Percentiles rank a stretch among this genome's conserved stretches.
phyloP scores from a whole-genome alignment of 2,113 vertebrate species.

The Oncorhynchus kisutch region DNA sequence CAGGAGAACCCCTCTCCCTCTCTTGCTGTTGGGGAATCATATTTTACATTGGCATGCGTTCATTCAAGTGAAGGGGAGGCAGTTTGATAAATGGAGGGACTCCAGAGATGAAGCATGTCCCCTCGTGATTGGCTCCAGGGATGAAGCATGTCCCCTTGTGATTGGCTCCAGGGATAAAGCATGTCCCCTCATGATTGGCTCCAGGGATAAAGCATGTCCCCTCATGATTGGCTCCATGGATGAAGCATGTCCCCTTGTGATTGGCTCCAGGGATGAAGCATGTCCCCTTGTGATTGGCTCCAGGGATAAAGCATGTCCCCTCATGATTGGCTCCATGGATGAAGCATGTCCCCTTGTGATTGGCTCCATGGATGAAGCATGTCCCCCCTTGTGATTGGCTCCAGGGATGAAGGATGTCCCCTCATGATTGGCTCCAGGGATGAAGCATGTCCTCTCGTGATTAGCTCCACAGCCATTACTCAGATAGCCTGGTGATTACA shows the following conservation, averaged over 20 bases:
- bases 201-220: conserved; percentile 66
- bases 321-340: conserved; percentile 41
- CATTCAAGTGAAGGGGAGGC: conserved; percentile 66
- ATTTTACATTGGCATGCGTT: conserved; percentile 61
- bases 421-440: too few relatives aligned
- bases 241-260: too few relatives aligned
- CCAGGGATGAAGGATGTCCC: not conserved
- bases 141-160: conserved; percentile 65
- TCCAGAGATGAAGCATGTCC: conserved; percentile 67
- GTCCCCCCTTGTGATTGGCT: conserved; percentile 63
- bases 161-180: too few relatives aligned
- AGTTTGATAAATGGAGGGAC: conserved; percentile 59
- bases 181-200: not conserved
- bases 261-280: too few relatives aligned
- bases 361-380: conserved; percentile 65
- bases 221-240: conserved; percentile 44
- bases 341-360: too few relatives aligned
- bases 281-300: conserved; percentile 9
- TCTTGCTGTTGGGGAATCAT: conserved; percentile 59
- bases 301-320: conserved; percentile 66
- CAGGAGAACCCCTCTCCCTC: not conserved
- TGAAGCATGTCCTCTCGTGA: too few relatives aligned
- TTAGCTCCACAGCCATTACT: conserved; percentile 64
- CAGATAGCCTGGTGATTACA: conserved; percentile 62
- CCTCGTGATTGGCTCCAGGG: conserved; percentile 31